Evolutionary conservation across 2,888 invertebrate genomes (phyloP).

Genomic region (Neoitamus cyanurus): DNA sequence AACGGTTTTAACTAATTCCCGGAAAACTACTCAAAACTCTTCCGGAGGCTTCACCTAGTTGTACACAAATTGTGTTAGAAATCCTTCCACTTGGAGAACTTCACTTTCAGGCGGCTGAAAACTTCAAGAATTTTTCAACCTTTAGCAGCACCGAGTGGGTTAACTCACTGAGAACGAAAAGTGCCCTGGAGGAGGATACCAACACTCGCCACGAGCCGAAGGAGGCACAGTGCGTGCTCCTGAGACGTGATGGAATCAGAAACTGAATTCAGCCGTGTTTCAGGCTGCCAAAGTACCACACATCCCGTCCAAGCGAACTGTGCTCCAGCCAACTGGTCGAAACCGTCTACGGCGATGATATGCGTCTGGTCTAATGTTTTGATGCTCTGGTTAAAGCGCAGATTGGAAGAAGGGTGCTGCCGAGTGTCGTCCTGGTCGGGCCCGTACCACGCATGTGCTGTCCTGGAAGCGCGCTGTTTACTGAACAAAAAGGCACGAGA

Average conservation of each 20-base stretch:
- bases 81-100: not conserved
- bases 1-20: not conserved
- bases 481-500: not conserved
- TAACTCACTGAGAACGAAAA: not conserved
- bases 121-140: not conserved
- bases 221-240: not conserved
- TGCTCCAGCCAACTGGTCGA: not conserved
- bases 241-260: not conserved
- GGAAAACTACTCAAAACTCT: conserved; percentile 14
- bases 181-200: not conserved
- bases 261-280: not conserved
- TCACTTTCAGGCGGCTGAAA: not conserved
- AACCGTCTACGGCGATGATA: not conserved
- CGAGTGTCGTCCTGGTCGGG: not conserved
- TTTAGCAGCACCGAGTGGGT: not conserved
- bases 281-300: not conserved
- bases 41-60: not conserved
- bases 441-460: not conserved
- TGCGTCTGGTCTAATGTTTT: conserved; percentile 3
- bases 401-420: not conserved
- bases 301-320: not conserved
- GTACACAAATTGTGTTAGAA: conserved; percentile 15
- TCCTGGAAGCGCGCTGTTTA: not conserved
- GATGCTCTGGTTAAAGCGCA: not conserved
- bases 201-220: not conserved